These are phyloP conservation scores for Andrena trimmerana DNA, from an alignment of 2,888 invertebrate species.

Conservation along the genomic window DNA sequence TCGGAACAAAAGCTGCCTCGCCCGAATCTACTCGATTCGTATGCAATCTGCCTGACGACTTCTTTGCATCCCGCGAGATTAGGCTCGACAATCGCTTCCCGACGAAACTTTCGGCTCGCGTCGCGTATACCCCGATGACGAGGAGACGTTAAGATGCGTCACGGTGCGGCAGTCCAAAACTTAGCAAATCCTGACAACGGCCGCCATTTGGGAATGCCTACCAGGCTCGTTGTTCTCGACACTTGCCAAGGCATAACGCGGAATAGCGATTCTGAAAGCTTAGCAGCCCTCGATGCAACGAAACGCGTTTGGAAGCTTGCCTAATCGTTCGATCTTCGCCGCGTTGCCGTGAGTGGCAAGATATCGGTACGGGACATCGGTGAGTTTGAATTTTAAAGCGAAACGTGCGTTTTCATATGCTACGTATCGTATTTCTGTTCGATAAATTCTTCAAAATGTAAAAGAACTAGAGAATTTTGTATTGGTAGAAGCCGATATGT, in stretches of 20 bases:
- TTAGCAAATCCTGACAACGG: conserved; percentile 72
- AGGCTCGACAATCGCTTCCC: conserved; percentile 61
- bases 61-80: conserved; percentile 68
- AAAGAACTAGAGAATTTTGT: too few species aligned
- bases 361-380: conserved; percentile 9
- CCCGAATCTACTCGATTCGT: conserved; percentile 46
- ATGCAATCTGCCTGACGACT: conserved; percentile 45
- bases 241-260: conserved; percentile 70
- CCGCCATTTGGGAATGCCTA: conserved; percentile 70
- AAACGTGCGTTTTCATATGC: not conserved
- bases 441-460: not conserved
- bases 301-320: conserved; percentile 76
- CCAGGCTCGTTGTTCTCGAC: conserved; percentile 61
- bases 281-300: conserved; percentile 48
- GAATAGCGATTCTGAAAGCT: conserved; percentile 60
- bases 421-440: not conserved
- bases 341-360: not conserved
- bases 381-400: not conserved
- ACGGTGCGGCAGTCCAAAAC: conserved; percentile 67
- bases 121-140: conserved; percentile 42
- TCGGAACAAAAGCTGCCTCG: conserved; percentile 7
- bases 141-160: conserved; percentile 74
- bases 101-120: conserved; percentile 56
- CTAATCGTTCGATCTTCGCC: conserved; percentile 68
- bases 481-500: too few species aligned